Percentiles rank a stretch among this genome's conserved stretches.
phyloP scores from a whole-genome alignment of 1,140 invertebrate genomes.

The Formica exsecta region DNA sequence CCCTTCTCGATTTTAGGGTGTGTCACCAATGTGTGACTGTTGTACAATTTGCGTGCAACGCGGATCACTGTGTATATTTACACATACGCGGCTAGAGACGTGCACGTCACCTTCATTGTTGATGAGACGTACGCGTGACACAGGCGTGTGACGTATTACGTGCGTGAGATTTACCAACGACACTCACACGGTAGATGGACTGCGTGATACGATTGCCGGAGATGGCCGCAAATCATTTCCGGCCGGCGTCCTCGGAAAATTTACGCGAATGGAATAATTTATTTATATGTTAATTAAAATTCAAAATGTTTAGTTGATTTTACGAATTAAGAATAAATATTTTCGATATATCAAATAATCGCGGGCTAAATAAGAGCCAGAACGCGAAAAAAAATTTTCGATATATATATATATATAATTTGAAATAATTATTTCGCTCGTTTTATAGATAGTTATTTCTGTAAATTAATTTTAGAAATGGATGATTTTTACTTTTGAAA shows the following conservation, averaged over 20 bases:
- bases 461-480: too few species aligned
- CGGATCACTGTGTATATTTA: background rate
- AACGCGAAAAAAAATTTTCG: too few species aligned
- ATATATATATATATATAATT: too few species aligned
- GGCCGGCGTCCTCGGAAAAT: background rate
- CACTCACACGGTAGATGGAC: constrained; percentile 81
- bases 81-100: constrained; percentile 16
- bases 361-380: too few species aligned
- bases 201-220: constrained; percentile 33
- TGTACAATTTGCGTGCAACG: constrained; percentile 48
- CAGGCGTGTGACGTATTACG: constrained; percentile 78
- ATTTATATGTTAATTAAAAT: background rate
- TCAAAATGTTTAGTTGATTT: too few species aligned
- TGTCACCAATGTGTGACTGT: constrained; percentile 57
- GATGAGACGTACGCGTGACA: constrained; percentile 70
- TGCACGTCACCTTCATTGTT: constrained; percentile 67
- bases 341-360: too few species aligned
- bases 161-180: constrained; percentile 78
- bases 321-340: too few species aligned
- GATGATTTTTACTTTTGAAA: too few species aligned
- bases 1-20: constrained; percentile 75
- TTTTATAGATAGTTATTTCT: too few species aligned
- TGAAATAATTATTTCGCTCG: too few species aligned
- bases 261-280: background rate
- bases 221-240: constrained; percentile 20